Base-by-base conservation (phyloP, 1,140 invertebrate species). In the Monomorium pharaonis region DNA sequence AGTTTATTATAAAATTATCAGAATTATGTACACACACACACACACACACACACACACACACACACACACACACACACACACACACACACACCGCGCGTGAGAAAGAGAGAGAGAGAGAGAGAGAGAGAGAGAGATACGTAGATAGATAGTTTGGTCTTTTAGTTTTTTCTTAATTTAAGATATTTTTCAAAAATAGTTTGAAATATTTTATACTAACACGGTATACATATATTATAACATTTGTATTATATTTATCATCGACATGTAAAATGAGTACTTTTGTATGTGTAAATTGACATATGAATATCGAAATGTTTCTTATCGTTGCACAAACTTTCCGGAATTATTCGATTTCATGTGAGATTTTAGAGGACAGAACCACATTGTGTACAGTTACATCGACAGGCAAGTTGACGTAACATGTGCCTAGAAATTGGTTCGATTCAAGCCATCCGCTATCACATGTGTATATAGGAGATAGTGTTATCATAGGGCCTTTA, bases 371-470 rank as follows among this genome's bases (percentile, higher is more conserved):
- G 63, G 62, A 42, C 30, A 18, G 44, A 51, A 30, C n/a, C 33
- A 16, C 9, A 44, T 24, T 51, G 65, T 44, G 37, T 44, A 42
- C 24, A 70, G 65, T 30, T 70, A 16, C 18, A 69, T 14, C 27
- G n/a, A 54, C 21, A 37, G 37, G 12, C 24, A 74, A 83, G 78
- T 83, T 83, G 51, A 83, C 42, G 67, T 83, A 83, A 83, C 51
- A 58, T 42, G 37, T 58, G 51, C 51, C 51, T 27, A 83, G 67
- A 83, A 83, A 83, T 83, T 83, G 78, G 24, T 83, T 83, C 78
- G 78, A 83, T 72, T 83, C 67, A 58, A 58, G 14, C 77, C 67
- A 83, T 83, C 78, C 51, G 47, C 67, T 83, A 72, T 72, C 67
- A 58, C 37, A 27, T 58, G 78, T 83, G 51, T 72, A 83, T 54